Base-by-base conservation (phyloP, 2,888 invertebrate genomes). In the Crematogaster levior region DNA sequence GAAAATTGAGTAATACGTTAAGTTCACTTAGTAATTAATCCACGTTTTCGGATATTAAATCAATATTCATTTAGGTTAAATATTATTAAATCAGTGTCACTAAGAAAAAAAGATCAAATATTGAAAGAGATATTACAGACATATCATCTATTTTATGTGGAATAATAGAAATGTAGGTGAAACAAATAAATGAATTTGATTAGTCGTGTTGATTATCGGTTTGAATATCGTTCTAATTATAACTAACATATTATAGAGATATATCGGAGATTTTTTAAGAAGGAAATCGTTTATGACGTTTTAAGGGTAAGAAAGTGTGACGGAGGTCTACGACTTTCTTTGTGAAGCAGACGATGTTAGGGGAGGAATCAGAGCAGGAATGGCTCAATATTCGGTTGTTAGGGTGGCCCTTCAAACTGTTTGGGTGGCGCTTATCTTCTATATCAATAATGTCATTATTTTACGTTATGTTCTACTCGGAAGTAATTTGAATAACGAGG, bases 381-480 rank as follows among this genome's bases (percentile, higher is more conserved):
- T 79, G 77, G 70, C 70, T 79, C 77, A 43, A 79, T 79, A 46
- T 70, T 79, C 70, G 48, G 34, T 21, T 51, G 66, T 21, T 30
- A 10, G 51, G 51, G 27, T 27, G 21, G 53, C 12, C 40, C 56
- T 56, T 34, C 24, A 21, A 79, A 37, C 34, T 70, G 43, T 21
- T n/a, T 68, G 43, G 30, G 56, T 34, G 18, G 24, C 24, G 34
- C 56, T 79, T 79, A 70, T 70, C 30, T 21, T 56, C 48, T 7
- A 12, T 68, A 77, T 79, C 77, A 56, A 79, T 79, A 79, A 79
- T 30, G 27, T 43, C 48, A 56, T 56, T 56, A 56, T 34, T 43
- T 30, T 24, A 56, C 43, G 43, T 79, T 56, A 56, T 30, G 9
- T 53, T 7, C 40, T 7, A 68, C 24, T 43, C 34, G 21, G 24